Conservation (phyloP, 2,797 vertebrate genomes). For the Catamblyrhynchus diadema region DNA sequence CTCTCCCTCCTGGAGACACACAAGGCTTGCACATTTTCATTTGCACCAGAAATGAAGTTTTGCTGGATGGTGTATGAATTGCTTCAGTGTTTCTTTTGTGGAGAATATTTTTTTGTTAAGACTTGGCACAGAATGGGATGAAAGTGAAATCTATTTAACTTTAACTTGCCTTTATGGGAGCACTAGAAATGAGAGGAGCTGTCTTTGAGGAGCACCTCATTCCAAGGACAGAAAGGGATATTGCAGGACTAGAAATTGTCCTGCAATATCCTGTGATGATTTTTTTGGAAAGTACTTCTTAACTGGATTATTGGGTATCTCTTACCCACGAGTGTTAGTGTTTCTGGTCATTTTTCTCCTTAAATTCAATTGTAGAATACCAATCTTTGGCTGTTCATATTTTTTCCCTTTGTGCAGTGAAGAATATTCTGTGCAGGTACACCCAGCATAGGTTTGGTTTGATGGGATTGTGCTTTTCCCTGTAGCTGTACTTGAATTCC, state of each 20-base stretch:
- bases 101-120: neutral
- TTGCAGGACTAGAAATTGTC: neutral
- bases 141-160: neutral
- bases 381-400: neutral
- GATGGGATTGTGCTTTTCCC: neutral
- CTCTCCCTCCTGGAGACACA: neutral
- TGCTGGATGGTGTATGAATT: neutral
- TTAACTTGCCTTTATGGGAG: neutral
- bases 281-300: neutral
- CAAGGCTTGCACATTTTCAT: neutral
- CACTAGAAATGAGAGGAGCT: neutral
- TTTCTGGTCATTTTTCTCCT: neutral
- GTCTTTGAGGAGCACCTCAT: neutral
- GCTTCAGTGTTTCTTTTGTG: neutral
- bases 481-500: neutral
- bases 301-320: neutral
- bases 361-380: neutral
- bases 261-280: neutral
- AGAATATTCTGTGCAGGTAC: neutral
- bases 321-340: neutral
- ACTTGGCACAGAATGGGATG: neutral
- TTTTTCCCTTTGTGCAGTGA: neutral
- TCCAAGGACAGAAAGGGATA: neutral
- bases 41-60: neutral
- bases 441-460: neutral